These are phyloP conservation scores for Scomberomorus guttatus DNA, from an alignment of 2,797 vertebrate genomes.

Conservation along the genomic window DNA sequence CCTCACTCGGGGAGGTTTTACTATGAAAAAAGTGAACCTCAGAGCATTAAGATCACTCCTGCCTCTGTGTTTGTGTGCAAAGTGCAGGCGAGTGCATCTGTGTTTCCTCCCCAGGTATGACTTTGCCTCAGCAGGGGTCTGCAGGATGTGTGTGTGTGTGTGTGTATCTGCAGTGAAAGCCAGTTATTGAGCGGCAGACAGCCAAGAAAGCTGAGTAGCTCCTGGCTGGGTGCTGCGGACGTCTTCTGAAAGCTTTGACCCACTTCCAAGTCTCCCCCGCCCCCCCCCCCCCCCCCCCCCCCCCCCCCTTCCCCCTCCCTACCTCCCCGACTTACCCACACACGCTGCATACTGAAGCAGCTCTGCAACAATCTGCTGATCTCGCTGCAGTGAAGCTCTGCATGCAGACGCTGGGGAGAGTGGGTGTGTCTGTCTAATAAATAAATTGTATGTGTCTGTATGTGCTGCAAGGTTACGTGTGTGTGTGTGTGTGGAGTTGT, in stretches of 20 bases:
- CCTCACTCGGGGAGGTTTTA: slow-evolving; percentile 32
- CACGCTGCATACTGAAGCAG: slow-evolving; percentile 70
- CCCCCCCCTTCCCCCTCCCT: too few relatives aligned
- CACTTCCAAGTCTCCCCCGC: slow-evolving; percentile 69
- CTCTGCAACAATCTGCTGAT: slow-evolving; percentile 66
- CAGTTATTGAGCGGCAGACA: slow-evolving; percentile 44
- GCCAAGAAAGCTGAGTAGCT: slow-evolving; percentile 60
- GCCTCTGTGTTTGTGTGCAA: not conserved
- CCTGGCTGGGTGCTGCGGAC: slow-evolving; percentile 50
- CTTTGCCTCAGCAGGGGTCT: slow-evolving; percentile 48
- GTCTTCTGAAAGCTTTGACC: slow-evolving; percentile 79
- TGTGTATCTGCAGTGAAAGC: not conserved
- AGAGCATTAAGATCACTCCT: slow-evolving; percentile 11
- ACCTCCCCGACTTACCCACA: slow-evolving; percentile 45
- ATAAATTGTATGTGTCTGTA: slow-evolving; percentile 56
- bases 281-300: not conserved
- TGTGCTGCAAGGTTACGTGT: slow-evolving; percentile 35
- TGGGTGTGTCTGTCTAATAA: slow-evolving; percentile 61
- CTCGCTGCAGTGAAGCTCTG: slow-evolving; percentile 53
- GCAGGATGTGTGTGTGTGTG: slow-evolving; percentile 18
- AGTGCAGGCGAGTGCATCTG: not conserved
- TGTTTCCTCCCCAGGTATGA: slow-evolving; percentile 53
- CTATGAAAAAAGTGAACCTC: slow-evolving; percentile 25
- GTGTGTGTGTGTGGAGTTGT: slow-evolving; percentile 14
- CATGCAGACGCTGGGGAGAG: slow-evolving; percentile 51